These are phyloP conservation scores for Puntigrus tetrazona DNA, from an alignment of 2,113 vertebrate genomes.

Conservation along the genomic window DNA sequence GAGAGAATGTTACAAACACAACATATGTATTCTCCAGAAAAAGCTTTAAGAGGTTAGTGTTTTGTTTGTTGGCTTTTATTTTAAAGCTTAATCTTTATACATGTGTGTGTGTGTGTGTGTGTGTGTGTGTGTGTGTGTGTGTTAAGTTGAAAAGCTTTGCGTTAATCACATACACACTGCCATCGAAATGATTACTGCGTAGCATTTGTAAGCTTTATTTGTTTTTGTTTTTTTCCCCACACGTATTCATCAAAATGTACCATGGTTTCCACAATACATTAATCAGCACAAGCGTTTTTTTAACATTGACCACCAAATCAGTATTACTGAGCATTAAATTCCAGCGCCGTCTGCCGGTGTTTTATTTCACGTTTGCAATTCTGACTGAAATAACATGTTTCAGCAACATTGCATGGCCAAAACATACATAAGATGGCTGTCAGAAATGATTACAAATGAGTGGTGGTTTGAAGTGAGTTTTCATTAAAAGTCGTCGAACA, in stretches of 20 bases:
- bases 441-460: too few relatives aligned
- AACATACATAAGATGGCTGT: too few relatives aligned
- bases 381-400: too few relatives aligned
- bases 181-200: background rate
- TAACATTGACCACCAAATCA: background rate
- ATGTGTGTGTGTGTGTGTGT: background rate
- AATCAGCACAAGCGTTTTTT: background rate
- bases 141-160: background rate
- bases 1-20: slow-evolving; percentile 93
- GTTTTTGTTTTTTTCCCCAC: background rate
- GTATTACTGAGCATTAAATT: too few relatives aligned
- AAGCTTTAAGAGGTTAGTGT: slow-evolving; percentile 85
- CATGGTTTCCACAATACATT: background rate
- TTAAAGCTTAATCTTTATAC: background rate
- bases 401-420: too few relatives aligned
- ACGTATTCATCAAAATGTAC: background rate
- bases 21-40: slow-evolving; percentile 95
- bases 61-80: background rate
- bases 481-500: too few relatives aligned
- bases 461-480: too few relatives aligned
- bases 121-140: background rate
- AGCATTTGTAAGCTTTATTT: background rate
- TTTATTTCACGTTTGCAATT: too few relatives aligned
- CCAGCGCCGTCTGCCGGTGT: too few relatives aligned
- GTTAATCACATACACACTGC: background rate